phyloP scores from a whole-genome alignment of 2,888 invertebrate species.

The Andrena dorsata region DNA sequence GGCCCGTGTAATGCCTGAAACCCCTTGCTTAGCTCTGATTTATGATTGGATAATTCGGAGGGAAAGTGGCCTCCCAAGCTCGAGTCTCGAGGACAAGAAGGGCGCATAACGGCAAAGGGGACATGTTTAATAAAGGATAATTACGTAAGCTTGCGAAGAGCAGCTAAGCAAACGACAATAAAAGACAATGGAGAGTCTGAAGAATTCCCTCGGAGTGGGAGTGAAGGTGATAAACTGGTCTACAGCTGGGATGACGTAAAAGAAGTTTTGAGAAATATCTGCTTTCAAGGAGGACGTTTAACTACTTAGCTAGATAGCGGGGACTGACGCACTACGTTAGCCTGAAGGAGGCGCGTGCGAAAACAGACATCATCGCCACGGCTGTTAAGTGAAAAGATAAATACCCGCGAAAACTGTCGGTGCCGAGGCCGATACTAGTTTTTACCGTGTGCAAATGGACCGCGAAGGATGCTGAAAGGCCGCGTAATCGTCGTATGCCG shows the following conservation, averaged over 20 bases:
- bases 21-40: neutral
- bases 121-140: neutral
- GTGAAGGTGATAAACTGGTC: neutral
- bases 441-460: slow-evolving; percentile 68
- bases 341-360: slow-evolving; percentile 19
- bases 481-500: slow-evolving; percentile 82
- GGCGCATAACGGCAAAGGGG: neutral
- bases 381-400: slow-evolving; percentile 53
- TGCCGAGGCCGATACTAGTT: slow-evolving; percentile 44
- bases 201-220: no score
- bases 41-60: neutral
- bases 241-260: neutral
- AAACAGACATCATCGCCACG: slow-evolving; percentile 40
- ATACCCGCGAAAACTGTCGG: slow-evolving; percentile 48
- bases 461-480: slow-evolving; percentile 69
- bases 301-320: slow-evolving; percentile 9
- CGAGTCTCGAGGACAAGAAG: neutral
- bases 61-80: neutral
- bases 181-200: no score
- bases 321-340: neutral
- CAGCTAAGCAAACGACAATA: no score
- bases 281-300: slow-evolving; percentile 6
- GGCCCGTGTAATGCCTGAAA: neutral
- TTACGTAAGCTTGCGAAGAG: no score
- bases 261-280: slow-evolving; percentile 13